Conservation (phyloP, 2,797 vertebrate species). For the Crypturellus tataupa region DNA sequence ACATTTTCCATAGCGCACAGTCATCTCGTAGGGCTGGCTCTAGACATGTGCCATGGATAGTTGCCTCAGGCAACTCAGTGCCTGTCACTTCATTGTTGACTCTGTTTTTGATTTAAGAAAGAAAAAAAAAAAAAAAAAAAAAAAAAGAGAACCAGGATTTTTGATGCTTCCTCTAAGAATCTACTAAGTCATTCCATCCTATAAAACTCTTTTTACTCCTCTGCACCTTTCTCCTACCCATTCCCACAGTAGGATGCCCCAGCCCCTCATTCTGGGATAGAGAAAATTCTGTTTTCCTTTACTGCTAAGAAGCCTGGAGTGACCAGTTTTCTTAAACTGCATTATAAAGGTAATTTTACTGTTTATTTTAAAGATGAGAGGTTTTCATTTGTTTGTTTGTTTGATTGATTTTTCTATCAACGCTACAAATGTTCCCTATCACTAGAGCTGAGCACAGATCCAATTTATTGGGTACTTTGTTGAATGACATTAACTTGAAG, state of each 20-base stretch:
- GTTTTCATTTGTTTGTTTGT: background rate
- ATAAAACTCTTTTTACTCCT: background rate
- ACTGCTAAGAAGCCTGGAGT: background rate
- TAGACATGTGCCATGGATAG: background rate
- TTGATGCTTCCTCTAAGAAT: background rate
- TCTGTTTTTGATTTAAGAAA: background rate
- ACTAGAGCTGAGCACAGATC: background rate
- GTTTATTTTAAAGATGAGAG: background rate
- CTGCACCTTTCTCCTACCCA: background rate
- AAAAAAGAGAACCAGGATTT: too few relatives aligned
- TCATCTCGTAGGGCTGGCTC: background rate
- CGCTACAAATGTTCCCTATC: background rate
- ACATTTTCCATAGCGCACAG: background rate
- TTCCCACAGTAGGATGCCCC: fast-evolving
- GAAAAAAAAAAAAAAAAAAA: too few relatives aligned
- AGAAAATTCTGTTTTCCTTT: background rate
- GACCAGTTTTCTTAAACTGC: background rate
- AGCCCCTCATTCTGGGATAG: fast-evolving
- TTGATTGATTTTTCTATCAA: background rate
- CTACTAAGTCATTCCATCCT: background rate
- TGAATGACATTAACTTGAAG: background rate
- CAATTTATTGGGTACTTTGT: too few relatives aligned
- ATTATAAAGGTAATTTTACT: background rate
- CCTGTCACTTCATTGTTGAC: background rate
- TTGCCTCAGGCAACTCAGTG: background rate